Evolutionary conservation across 37 sponge, comb jelly and placozoan genomes (phyloP), one percentile per base, ranked within the genome.

Genomic region (Haliclona indistincta): DNA sequence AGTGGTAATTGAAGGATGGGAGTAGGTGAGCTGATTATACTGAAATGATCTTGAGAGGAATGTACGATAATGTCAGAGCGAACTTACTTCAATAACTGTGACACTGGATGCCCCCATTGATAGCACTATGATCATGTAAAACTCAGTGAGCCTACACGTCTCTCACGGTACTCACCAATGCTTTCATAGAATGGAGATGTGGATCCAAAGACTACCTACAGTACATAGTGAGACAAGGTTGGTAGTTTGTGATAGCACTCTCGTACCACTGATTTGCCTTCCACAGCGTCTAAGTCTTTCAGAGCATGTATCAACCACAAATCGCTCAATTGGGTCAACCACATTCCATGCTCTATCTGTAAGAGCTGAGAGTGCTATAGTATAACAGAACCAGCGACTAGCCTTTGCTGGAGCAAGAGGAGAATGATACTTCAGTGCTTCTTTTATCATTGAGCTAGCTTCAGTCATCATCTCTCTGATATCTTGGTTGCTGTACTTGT

Each of bases 231-330:
- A n/a, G n/a, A n/a, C n/a, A n/a, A 62, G 15, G 13, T 19, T 13
- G 35, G 64, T 19, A 26, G 10, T 26, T 26, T 22, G 10, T 26
- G 15, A 0, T 36, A 40, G 1, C 10, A 7, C 28, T 28, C 30
- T 61, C 91, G 0, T 54, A 91, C 80, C 8, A 92, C 73, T 69
- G 61, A 11, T 28, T 39, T 73, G 23, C 72, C 86, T 10, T 44
- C 35, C 23, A 82, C 43, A 5, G 81, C 17, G 60, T 88, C 54
- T 0, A n/a, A n/a, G n/a, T 56, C 49, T 13, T 54, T 45, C 34
- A 92, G 56, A n/a, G 83, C 78, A 43, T 92, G 85, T 38, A 86
- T 56, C 43, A 89, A 75, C 89, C 89, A 89, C 0, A 76, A 32
- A 41, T 83, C 81, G 34, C 81, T 68, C 33, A 80, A 58, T 30